Conservation (phyloP, 92 coral and sea anemone species). For the Zoanthus solanderi region DNA sequence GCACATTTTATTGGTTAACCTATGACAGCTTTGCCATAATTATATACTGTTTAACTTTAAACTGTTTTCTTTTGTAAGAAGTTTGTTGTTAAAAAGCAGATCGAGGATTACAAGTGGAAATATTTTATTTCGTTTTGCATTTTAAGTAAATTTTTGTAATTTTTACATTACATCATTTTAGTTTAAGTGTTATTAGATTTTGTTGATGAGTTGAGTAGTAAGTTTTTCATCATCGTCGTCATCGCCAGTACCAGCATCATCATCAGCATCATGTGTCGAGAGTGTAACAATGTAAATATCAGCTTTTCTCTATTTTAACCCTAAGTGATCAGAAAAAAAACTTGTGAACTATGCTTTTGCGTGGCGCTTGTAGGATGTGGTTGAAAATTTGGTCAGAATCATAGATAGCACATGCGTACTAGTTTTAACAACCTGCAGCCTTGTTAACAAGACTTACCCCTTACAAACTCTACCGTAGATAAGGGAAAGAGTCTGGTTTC, state of each 20-base stretch:
- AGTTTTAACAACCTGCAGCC: no score
- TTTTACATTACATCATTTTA: background rate
- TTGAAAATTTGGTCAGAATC: no score
- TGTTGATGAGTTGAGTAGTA: background rate
- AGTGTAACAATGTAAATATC: no score
- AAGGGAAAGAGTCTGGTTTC: no score
- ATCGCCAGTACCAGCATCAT: background rate
- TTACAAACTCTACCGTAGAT: no score
- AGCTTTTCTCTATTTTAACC: no score
- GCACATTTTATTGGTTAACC: background rate
- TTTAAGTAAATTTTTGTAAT: background rate
- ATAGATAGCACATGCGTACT: no score
- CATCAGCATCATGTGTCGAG: no score
- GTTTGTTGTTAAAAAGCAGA: background rate
- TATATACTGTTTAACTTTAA: background rate
- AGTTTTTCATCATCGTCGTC: background rate
- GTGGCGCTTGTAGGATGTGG: no score
- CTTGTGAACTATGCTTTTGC: no score
- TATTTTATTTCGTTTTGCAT: background rate
- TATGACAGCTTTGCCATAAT: background rate
- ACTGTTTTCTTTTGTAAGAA: background rate
- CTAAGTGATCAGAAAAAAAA: no score
- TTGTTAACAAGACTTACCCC: no score
- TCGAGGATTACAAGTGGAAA: background rate
- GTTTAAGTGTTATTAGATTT: background rate